Evolutionary conservation across 2,888 invertebrate species (phyloP), one percentile per base, ranked within the genome.

Genomic region (Agonopterix alstromeriana): DNA sequence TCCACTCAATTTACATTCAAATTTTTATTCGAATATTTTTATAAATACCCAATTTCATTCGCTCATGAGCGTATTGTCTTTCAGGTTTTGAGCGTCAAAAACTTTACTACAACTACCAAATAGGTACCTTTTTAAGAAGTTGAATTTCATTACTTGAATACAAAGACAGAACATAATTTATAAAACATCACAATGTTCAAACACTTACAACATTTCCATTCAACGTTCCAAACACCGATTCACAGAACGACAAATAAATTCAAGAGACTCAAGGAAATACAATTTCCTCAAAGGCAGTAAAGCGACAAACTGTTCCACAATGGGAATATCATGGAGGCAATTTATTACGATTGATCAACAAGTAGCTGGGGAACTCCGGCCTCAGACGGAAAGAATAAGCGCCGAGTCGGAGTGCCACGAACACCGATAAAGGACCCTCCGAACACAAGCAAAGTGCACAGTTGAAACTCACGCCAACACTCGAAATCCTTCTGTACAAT

Each of bases 311-410:
- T 65, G 76, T 70, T 80, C 79, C 77, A 86, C 88, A 88, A 87
- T 86, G 83, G 83, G 82, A 87, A 84, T 82, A 84, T 84, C 82
- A 84, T 77, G 82, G 79, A 78, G 80, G 85, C 84, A 85, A 87
- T 88, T 86, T 88, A 86, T 87, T 86, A 86, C 85, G 79, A 86
- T 81, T 84, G 88, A 79, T 86, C 88, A 88, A 88, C 88, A 88
- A 88, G 88, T 88, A 77, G 87, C 79, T 73, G 81, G 82, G 84
- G 82, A 73, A 74, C 55, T 56, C 50, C 64, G 67, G 63, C 55
- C 62, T 65, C 75, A 71, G 73, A 73, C 77, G 74, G 77, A 82
- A 82, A 80, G 83, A 82, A 83, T 78, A 77, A 73, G 71, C 65
- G 61, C 65, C 70, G 69, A 61, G 27, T 27, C 71, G 70, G 65